Evolutionary conservation across 2,113 vertebrate species (phyloP).

Genomic region (Zosterops hypoxanthus): DNA sequence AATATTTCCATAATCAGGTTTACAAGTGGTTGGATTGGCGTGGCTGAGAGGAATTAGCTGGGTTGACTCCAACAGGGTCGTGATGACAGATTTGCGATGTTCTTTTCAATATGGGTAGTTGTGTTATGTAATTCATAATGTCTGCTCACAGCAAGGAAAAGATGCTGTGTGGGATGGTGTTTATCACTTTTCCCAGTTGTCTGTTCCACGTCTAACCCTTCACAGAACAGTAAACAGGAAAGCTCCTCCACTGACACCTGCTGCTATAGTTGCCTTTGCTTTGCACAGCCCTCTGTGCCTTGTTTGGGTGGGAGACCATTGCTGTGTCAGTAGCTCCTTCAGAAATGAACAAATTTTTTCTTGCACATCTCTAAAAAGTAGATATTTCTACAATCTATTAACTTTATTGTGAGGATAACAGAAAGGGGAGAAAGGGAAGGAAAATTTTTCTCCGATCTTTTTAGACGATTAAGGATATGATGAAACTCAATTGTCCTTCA

Average conservation of each 20-base stretch:
- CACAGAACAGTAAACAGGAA: neutral
- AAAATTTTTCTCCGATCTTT: neutral
- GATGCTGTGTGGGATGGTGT: neutral
- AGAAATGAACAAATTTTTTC: neutral
- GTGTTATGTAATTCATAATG: neutral
- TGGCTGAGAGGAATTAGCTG: neutral
- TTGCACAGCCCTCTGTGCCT: neutral
- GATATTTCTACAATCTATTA: neutral
- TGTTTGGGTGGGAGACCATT: neutral
- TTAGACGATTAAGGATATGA: neutral
- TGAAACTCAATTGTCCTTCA: neutral
- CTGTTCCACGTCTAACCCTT: neutral
- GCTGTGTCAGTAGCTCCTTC: neutral
- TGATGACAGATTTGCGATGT: neutral
- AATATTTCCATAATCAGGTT: neutral
- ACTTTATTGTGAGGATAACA: neutral
- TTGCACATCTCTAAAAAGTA: accelerated
- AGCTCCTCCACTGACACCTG: neutral
- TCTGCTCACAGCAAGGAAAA: neutral
- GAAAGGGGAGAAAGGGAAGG: neutral
- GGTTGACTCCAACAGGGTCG: neutral
- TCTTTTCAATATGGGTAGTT: neutral
- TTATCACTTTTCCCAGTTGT: neutral
- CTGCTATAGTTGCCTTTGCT: neutral
- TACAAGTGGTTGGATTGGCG: neutral